These are phyloP conservation scores for Acleris sparsana DNA, from an alignment of 2,888 invertebrate species.

Conservation along the genomic window DNA sequence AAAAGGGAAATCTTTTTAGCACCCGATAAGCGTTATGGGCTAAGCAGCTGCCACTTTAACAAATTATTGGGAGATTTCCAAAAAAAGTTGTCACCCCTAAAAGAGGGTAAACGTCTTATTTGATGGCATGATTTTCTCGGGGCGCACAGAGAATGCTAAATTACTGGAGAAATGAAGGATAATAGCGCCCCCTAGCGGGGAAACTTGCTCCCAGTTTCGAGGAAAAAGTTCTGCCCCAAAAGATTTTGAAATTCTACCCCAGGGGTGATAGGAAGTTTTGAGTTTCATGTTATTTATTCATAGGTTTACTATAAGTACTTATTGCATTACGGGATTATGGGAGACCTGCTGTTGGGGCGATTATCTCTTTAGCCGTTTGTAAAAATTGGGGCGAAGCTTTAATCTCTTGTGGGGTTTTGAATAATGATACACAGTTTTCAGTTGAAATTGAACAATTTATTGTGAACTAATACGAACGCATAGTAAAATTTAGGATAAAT, in stretches of 20 bases:
- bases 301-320: conserved; percentile 52
- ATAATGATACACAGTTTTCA: conserved; percentile 41
- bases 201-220: conserved; percentile 65
- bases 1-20: conserved; percentile 65
- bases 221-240: conserved; percentile 75
- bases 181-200: conserved; percentile 74
- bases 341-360: conserved; percentile 20
- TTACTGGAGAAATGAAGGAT: conserved; percentile 82
- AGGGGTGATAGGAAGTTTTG: conserved; percentile 55
- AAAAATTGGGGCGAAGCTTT: neutral
- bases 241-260: conserved; percentile 73
- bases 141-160: conserved; percentile 79
- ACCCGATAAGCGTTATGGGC: conserved; percentile 78
- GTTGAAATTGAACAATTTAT: conserved; percentile 79
- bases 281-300: conserved; percentile 77
- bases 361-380: conserved; percentile 25
- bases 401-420: neutral
- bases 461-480: conserved; percentile 82
- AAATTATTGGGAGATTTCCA: conserved; percentile 79
- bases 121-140: conserved; percentile 79
- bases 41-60: conserved; percentile 81
- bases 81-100: conserved; percentile 77
- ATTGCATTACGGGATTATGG: conserved; percentile 32
- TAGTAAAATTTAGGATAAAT: conserved; percentile 82
- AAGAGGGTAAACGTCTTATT: conserved; percentile 73